These are phyloP conservation scores for Galendromus occidentalis DNA, from an alignment of 1,140 invertebrate genomes.

Conservation along the genomic window DNA sequence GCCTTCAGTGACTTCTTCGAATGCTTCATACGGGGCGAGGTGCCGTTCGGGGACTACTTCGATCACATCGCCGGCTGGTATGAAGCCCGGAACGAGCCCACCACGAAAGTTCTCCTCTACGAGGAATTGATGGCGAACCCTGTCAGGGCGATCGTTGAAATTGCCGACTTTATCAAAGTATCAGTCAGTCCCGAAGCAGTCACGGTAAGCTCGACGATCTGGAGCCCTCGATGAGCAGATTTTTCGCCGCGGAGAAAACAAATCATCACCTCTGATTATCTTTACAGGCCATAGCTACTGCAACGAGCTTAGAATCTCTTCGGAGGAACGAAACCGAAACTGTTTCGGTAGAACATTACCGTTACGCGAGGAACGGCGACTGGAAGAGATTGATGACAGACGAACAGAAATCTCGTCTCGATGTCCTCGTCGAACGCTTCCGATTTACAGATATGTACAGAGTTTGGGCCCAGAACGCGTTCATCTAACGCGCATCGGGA, in stretches of 20 bases:
- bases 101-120: slow-evolving; percentile 1
- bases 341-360: not conserved
- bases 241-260: too few relatives aligned
- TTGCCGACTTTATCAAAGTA: not conserved
- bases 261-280: not conserved
- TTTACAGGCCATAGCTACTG: not conserved
- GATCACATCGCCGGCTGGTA: slow-evolving; percentile 17
- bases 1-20: not conserved
- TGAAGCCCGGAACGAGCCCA: not conserved
- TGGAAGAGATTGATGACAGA: not conserved
- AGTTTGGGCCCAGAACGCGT: not conserved
- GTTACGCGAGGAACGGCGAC: not conserved
- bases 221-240: not conserved
- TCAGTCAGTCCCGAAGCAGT: not conserved
- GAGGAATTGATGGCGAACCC: not conserved
- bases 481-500: too few relatives aligned
- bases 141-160: not conserved
- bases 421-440: not conserved
- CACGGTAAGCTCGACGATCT: not conserved
- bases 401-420: not conserved
- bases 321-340: not conserved
- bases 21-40: slow-evolving; percentile 14
- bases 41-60: slow-evolving; percentile 16
- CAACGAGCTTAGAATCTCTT: not conserved
- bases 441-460: slow-evolving; percentile 7